Evolutionary conservation across 2,113 vertebrate species (phyloP), one percentile per base, ranked within the genome.

Genomic region (Gallinago media): DNA sequence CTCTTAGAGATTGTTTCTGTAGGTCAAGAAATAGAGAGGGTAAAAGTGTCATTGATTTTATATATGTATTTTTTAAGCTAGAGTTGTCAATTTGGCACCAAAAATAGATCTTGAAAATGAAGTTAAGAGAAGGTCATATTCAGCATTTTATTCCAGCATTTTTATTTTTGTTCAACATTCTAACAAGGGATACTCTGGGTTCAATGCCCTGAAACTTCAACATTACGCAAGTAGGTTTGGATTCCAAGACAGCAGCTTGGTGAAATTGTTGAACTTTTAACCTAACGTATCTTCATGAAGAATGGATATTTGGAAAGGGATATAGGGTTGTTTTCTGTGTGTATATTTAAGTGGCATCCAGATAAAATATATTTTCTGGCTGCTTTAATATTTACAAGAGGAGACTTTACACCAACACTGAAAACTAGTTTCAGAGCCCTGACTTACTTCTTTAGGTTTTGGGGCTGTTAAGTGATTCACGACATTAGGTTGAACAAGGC

Each of bases 181-280:
- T 92, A 62, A 96, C 38, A 90, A 84, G n/a, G 47, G 62, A 92
- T 96, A 88, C 63, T 92, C 47, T 77, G 63, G 84, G 94, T 96
- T 97, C 95, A 96, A 14, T 94, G 92, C 55, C 85, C 94, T 93
- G 68, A 94, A 97, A 95, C 79, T 59, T 96, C 95, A 96, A 89
- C 68, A 94, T 97, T 96, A 96, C 11, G 62, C 93, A 97, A 97
- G 81, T 55, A 95, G 38, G 54, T 95, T 91, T 96, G 78, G 83
- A 95, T 62, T 97, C 70, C 40, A 95, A 96, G 73, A 92, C 94
- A 97, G 66, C 56, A 96, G 84, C 63, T 79, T 92, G 87, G 91
- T 91, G 55, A 94, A 96, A 92, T 49, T 71, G 81, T 72, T 97
- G 96, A 96, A 96, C 97, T 97, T 97, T 97, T 96, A 97, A 96